Evolutionary conservation across 2,888 invertebrate species (phyloP).

Genomic region (Melanotus villosus): DNA sequence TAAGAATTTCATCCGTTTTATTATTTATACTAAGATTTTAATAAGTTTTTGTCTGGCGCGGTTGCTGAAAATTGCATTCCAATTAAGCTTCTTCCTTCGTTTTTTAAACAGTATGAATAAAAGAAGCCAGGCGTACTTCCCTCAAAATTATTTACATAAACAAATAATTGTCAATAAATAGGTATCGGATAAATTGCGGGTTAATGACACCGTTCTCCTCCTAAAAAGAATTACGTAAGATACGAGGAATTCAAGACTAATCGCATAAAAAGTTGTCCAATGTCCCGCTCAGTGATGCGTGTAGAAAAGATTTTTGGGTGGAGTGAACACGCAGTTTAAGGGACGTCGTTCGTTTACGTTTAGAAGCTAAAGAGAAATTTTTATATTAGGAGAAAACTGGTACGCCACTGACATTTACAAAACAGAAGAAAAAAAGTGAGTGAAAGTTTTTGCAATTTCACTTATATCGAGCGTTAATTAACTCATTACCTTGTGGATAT

Average conservation of each 20-base stretch:
- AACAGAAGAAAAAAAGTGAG: too few species aligned
- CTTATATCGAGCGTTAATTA: too few species aligned
- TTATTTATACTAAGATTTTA: too few species aligned
- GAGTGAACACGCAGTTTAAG: background rate
- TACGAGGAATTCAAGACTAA: constrained; percentile 9
- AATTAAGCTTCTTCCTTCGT: too few species aligned
- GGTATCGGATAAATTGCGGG: background rate
- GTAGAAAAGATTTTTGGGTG: background rate
- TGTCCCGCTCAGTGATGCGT: constrained; percentile 11
- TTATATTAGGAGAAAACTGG: background rate
- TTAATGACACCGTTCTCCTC: background rate
- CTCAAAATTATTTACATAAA: too few species aligned
- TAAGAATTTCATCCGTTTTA: too few species aligned
- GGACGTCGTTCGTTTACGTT: background rate
- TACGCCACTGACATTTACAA: background rate
- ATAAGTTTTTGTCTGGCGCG: too few species aligned
- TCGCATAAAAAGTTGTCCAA: constrained; percentile 11
- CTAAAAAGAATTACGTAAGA: constrained; percentile 1
- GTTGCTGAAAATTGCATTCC: too few species aligned
- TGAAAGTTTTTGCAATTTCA: too few species aligned
- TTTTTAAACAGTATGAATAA: too few species aligned
- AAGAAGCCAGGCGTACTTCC: too few species aligned
- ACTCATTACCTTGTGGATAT: too few species aligned
- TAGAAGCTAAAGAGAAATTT: background rate
- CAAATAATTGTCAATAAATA: background rate